A percentile compares a stretch with the other conserved stretches of the same genome.
Evolutionary conservation across 2,113 vertebrate genomes (phyloP).

Genomic region (Scomber japonicus): DNA sequence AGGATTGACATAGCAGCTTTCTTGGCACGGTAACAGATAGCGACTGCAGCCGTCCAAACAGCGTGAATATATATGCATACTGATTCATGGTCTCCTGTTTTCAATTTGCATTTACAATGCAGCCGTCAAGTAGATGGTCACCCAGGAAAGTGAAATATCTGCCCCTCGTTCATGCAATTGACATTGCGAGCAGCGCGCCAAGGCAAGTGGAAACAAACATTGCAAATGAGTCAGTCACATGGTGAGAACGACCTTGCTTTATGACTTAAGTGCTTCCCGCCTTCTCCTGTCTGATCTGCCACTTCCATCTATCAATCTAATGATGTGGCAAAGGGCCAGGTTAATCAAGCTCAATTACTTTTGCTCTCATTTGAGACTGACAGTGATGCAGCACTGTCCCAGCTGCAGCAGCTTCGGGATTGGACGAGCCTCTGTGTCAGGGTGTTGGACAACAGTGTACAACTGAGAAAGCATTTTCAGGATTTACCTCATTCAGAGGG

Average conservation of each 20-base stretch:
- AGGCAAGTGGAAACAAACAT: conserved; percentile 75
- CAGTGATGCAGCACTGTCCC: conserved; percentile 86
- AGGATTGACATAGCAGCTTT: conserved; percentile 25
- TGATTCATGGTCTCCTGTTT: conserved; percentile 61
- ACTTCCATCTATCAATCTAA: conserved; percentile 92
- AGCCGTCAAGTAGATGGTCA: conserved; percentile 62
- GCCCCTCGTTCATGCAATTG: conserved; percentile 39
- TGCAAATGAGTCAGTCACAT: conserved; percentile 73
- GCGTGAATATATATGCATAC: conserved; percentile 41
- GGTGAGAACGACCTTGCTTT: conserved; percentile 86
- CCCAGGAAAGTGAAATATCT: conserved; percentile 60
- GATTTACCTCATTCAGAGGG: neutral
- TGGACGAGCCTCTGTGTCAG: conserved; percentile 82
- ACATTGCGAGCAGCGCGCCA: conserved; percentile 54
- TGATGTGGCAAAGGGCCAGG: conserved; percentile 90
- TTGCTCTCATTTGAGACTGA: conserved; percentile 91
- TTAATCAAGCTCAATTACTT: conserved; percentile 93
- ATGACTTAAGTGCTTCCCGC: conserved; percentile 85
- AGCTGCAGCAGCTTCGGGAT: conserved; percentile 48
- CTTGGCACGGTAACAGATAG: conserved; percentile 35
- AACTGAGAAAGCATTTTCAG: neutral
- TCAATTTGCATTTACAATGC: conserved; percentile 68
- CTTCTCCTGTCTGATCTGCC: conserved; percentile 86
- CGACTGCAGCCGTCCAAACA: conserved; percentile 12
- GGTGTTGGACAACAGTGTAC: neutral